A percentile compares a stretch with the other conserved stretches of the same genome.
Conservation (phyloP, 2,113 vertebrate species). For the Muntiacus reevesi region DNA sequence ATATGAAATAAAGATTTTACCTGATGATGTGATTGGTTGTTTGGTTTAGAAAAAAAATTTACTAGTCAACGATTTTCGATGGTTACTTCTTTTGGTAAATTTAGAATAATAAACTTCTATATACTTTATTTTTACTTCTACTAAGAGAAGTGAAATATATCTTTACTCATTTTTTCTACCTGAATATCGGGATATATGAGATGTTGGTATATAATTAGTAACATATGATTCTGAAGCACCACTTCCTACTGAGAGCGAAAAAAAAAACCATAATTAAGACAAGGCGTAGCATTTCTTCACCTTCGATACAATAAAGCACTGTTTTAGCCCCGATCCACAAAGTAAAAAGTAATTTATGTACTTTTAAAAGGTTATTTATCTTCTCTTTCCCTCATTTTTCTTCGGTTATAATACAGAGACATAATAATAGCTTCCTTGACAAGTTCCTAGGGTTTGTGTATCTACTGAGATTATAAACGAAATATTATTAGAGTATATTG, state of each 20-base stretch:
- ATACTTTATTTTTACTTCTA: background rate
- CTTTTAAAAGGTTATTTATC: background rate
- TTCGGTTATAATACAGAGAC: background rate
- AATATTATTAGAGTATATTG: background rate
- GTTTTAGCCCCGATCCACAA: background rate
- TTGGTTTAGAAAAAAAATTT: background rate
- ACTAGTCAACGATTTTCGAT: background rate
- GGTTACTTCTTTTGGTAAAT: background rate
- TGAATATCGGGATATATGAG: background rate
- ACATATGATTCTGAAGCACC: background rate
- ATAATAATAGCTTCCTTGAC: background rate
- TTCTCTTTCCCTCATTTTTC: background rate
- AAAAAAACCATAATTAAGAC: background rate
- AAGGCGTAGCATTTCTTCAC: background rate
- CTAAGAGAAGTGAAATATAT: background rate
- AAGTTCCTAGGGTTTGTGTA: background rate
- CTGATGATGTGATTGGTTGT: background rate
- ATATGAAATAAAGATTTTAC: background rate
- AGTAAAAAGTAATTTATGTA: background rate
- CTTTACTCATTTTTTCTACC: background rate
- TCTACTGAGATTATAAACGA: background rate
- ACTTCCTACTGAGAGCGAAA: background rate
- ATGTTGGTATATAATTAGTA: background rate
- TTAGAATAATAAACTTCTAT: background rate
- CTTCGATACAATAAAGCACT: background rate